These are phyloP conservation scores for Pocillopora grandis DNA, from an alignment of 92 coral and sea anemone species.

Conservation along the genomic window DNA sequence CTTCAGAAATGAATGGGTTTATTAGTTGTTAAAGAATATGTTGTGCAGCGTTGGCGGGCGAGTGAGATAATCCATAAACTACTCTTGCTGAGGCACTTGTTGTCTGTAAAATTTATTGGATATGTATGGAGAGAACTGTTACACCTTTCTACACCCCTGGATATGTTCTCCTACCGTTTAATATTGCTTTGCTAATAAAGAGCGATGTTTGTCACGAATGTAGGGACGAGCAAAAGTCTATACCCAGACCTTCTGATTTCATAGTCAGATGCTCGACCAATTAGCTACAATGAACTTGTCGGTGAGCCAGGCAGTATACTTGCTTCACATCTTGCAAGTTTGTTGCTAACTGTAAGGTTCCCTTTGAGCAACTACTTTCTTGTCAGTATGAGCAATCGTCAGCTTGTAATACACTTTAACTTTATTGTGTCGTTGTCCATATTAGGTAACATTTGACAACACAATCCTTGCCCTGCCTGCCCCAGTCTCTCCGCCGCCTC, in stretches of 20 bases:
- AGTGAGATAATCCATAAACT: background rate
- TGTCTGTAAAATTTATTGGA: too few species aligned
- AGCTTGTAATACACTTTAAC: background rate
- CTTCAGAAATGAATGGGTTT: too few species aligned
- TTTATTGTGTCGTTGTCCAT: background rate
- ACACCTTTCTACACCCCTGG: background rate
- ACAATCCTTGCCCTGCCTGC: conserved; percentile 79
- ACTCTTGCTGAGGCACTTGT: background rate
- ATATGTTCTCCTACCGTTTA: background rate
- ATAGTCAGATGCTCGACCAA: too few species aligned
- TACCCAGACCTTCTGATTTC: too few species aligned
- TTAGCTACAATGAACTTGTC: too few species aligned
- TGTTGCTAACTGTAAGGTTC: background rate
- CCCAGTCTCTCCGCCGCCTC: conserved; percentile 79
- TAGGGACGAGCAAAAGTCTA: too few species aligned
- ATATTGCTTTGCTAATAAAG: too few species aligned
- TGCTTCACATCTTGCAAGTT: too few species aligned
- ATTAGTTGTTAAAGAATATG: too few species aligned
- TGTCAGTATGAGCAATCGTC: background rate
- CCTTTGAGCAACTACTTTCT: background rate
- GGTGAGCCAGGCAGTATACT: too few species aligned
- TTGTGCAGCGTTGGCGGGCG: too few species aligned
- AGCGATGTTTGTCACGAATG: too few species aligned
- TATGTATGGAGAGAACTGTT: background rate
- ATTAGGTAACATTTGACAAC: conserved; percentile 63